Evolutionary conservation across 2,888 invertebrate genomes (phyloP), one percentile per base, ranked within the genome.

Genomic region (Pristionchus japonicus): DNA sequence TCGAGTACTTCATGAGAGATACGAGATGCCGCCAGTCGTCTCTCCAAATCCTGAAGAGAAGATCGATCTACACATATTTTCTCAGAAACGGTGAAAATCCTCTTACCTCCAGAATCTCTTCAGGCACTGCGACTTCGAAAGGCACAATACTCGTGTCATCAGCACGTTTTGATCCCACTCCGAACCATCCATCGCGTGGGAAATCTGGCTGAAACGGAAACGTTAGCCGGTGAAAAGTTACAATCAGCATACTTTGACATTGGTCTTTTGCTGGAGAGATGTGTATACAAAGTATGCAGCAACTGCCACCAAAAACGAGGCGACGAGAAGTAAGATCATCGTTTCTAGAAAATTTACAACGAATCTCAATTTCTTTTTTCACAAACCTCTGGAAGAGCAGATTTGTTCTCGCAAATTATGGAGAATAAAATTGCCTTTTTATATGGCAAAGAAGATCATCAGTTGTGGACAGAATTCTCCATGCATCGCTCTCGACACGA

Each of bases 1-100:
- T 94, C 94, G 27, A 94, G 90, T 17, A 90, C 90, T 20, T 89
- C 88, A 86, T 94, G 94, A 1, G 91, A 90, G 67, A 95, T 91
- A 23, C 94, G 92, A 3, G 95, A 91, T 11, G 90, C 92, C 86
- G 95, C 95, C 86, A 97, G 95, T 86, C 96, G 91, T 4, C 52
- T 49, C 61, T 91, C 91, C 67, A 94, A 89, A 85, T 94, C 93
- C 90, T 92, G 15, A 15, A 92, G 84, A 40, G 13, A 77, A 84
- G n/a, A 11, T 31, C 47, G 49, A 15, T 37, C 43, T 80, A n/a
- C 43, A 6, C 43, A 80, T 40, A 80, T 37, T 74, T 20, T 27
- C n/a, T n/a, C n/a, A n/a, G n/a, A n/a, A n/a, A n/a, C n/a, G n/a
- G n/a, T n/a, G n/a, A n/a, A n/a, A n/a, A n/a, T 17, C 34, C 3